Evolutionary conservation across 2,113 vertebrate species (phyloP), one percentile per base, ranked within the genome.

Genomic region (Merops nubicus): DNA sequence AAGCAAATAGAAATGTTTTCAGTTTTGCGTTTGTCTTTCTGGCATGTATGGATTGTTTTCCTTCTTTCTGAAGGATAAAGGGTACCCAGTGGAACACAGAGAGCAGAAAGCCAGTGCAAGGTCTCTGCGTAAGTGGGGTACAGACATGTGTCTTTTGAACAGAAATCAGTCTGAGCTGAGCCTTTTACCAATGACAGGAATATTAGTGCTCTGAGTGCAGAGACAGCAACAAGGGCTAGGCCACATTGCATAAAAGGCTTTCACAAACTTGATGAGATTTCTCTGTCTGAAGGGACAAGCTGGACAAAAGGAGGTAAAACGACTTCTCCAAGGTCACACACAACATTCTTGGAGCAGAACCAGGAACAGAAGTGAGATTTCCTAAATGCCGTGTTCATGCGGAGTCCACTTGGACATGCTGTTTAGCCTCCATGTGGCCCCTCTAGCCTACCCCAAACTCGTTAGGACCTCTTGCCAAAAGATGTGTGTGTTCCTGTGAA

Each of bases 11-110:
- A 89, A 81, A n/a, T 51, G 42, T 28, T 80, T 94, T 96, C 45
- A 15, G 7, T 91, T 83, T 75, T 86, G 16, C 94, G 64, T 65
- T 96, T 94, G 62, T 95, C 59, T 97, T 92, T 62, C 48, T 97
- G 92, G 75, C 81, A 57, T 33, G 11, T 91, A 68, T 91, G 62
- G 53, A 79, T 87, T 88, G 21, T 75, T 96, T 94, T 92, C 57
- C 91, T 93, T 77, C 50, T 78, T 93, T 89, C 70, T 73, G 73
- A 89, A 94, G 36, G 62, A 85, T 87, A 88, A 88, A 78, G 60
- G 15, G 23, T 91, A 63, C 82, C 31, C 87, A 50, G 42, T 62
- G 69, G 85, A 96, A 89, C 65, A 89, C 34, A 87, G 60, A 81
- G 50, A 87, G 64, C 70, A 95, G n/a, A 82, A 11, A 89, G 16